Conservation (phyloP, 1,140 invertebrate species). For the Lepidurus arcticus region DNA sequence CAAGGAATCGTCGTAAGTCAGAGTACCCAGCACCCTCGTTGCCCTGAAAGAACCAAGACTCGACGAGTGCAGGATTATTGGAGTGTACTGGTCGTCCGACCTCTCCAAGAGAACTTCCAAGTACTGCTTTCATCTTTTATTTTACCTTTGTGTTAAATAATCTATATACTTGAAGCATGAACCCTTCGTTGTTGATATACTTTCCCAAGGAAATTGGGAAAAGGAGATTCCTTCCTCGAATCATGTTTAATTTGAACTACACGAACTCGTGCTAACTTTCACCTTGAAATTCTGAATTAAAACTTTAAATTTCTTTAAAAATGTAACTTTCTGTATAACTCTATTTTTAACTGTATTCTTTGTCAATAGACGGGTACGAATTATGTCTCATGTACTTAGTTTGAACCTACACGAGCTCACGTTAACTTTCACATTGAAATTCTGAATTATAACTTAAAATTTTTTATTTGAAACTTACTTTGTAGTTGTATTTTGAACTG, state of each 20-base stretch:
- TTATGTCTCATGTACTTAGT: constrained; percentile 74
- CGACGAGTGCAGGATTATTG: constrained; percentile 68
- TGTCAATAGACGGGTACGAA: constrained; percentile 56
- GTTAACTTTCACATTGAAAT: constrained; percentile 38
- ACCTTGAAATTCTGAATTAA: constrained; percentile 32
- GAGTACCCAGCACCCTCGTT: constrained; percentile 38
- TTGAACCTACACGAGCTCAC: neutral
- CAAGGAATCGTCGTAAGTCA: constrained; percentile 56
- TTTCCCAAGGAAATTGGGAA: neutral
- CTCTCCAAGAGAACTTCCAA: constrained; percentile 55
- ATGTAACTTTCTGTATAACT: constrained; percentile 7
- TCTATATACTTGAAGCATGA: neutral
- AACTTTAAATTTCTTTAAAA: constrained; percentile 26
- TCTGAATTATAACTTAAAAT: constrained; percentile 27
- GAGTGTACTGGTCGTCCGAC: constrained; percentile 79
- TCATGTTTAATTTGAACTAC: constrained; percentile 55
- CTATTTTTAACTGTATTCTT: constrained; percentile 31
- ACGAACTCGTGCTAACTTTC: constrained; percentile 35
- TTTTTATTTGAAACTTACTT: neutral
- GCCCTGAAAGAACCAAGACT: constrained; percentile 39
- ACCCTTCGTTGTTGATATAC: neutral
- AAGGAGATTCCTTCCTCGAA: too few species aligned
- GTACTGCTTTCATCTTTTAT: constrained; percentile 42
- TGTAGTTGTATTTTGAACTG: constrained; percentile 23
- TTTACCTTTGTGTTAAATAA: constrained; percentile 28